Percentiles rank a stretch among this genome's conserved stretches.
These are phyloP conservation scores for Drosophila infuscata DNA, from an alignment of 2,888 invertebrate species.

Conservation along the genomic window DNA sequence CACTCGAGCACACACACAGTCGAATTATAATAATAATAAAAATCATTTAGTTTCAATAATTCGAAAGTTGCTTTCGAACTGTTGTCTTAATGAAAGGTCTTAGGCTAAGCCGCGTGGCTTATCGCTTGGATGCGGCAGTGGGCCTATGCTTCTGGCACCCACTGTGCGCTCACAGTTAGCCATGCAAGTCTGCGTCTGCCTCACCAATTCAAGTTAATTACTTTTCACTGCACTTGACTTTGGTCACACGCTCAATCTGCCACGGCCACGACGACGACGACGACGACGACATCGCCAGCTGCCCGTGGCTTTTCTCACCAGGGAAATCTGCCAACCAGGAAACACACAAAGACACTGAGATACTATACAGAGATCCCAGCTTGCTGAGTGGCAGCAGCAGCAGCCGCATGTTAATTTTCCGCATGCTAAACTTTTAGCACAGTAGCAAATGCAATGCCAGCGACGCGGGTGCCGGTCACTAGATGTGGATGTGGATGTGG, in stretches of 20 bases:
- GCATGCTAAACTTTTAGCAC: constrained; percentile 81
- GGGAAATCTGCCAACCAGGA: constrained; percentile 74
- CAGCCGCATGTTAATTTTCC: constrained; percentile 80
- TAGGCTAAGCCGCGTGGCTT: constrained; percentile 60
- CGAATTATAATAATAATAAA: constrained; percentile 54
- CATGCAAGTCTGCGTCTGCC: constrained; percentile 45
- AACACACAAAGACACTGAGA: constrained; percentile 64
- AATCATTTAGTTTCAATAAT: constrained; percentile 76
- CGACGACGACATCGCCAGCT: constrained; percentile 41
- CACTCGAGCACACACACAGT: constrained; percentile 15
- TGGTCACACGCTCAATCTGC: constrained; percentile 78
- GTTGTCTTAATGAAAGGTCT: constrained; percentile 62
- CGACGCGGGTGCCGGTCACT: constrained; percentile 66
- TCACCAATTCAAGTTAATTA: constrained; percentile 75
- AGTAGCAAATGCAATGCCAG: constrained; percentile 67
- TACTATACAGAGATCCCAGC: constrained; percentile 47
- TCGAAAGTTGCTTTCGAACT: constrained; percentile 67
- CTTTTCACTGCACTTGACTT: constrained; percentile 80
- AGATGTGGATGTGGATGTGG: constrained; percentile 16
- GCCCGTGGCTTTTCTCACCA: constrained; percentile 79
- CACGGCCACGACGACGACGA: constrained; percentile 38
- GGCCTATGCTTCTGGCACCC: constrained; percentile 48
- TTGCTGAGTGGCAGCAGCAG: constrained; percentile 61
- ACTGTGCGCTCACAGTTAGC: constrained; percentile 56
- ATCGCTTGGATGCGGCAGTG: constrained; percentile 41